A percentile compares a stretch with the other conserved stretches of the same genome.
These are phyloP conservation scores for Calidris pugnax DNA, from an alignment of 2,113 vertebrate genomes.

Conservation along the genomic window DNA sequence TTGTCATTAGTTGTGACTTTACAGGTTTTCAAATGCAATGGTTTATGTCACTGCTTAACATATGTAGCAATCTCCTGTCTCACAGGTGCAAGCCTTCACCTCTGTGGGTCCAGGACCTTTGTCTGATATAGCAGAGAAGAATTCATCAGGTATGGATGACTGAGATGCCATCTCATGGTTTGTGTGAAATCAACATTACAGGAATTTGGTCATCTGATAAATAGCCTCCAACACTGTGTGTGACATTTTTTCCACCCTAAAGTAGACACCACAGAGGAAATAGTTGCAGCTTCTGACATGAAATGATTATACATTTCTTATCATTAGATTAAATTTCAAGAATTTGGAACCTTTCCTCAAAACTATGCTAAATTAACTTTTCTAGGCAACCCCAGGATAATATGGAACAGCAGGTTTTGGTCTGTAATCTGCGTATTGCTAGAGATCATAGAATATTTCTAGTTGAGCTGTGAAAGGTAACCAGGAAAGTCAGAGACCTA, in stretches of 20 bases:
- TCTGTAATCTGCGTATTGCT: neutral
- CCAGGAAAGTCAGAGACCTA: neutral
- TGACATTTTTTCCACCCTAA: neutral
- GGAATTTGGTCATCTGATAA: neutral
- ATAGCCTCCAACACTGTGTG: neutral
- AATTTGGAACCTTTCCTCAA: neutral
- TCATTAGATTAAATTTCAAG: neutral
- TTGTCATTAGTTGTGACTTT: neutral
- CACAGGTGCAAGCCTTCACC: constrained; percentile 74
- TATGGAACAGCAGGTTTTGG: neutral
- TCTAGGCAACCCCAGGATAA: neutral
- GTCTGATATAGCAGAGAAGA: constrained; percentile 59
- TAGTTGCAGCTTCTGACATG: neutral
- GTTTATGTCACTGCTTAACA: neutral
- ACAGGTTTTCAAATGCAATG: neutral
- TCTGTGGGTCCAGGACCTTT: constrained; percentile 73
- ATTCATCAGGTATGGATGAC: constrained; percentile 66
- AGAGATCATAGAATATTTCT: neutral
- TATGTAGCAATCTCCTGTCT: neutral
- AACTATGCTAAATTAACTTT: neutral
- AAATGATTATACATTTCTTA: neutral
- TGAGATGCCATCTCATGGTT: neutral
- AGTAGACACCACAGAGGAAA: neutral
- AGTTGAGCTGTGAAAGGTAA: neutral
- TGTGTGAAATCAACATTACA: neutral